These are phyloP conservation scores for Takifugu flavidus DNA, from an alignment of 2,113 vertebrate genomes.

Conservation along the genomic window DNA sequence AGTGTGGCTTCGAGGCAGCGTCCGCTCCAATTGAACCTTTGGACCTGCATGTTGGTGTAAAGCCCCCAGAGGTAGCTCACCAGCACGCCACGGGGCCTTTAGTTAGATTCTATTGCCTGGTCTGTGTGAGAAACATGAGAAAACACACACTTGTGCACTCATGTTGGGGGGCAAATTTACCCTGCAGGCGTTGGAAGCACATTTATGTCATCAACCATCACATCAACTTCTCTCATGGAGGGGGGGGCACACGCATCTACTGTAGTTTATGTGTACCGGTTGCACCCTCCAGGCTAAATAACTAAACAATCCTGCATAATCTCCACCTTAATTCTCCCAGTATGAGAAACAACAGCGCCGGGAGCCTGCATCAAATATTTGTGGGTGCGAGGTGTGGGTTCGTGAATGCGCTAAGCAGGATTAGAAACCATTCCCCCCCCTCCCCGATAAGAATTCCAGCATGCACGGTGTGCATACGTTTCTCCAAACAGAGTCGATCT, in stretches of 20 bases:
- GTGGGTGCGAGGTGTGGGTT: constrained; percentile 50
- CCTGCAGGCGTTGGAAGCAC: constrained; percentile 27
- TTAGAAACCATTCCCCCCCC: constrained; percentile 51
- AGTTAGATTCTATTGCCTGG: too few species aligned
- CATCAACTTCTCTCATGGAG: constrained; percentile 20
- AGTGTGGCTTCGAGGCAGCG: too few species aligned
- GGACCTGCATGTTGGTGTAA: too few species aligned
- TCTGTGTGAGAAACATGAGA: constrained; percentile 33
- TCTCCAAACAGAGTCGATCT: not conserved
- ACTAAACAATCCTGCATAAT: constrained; percentile 47
- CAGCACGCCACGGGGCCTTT: constrained; percentile 22
- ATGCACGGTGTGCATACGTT: constrained; percentile 14
- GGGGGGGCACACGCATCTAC: not conserved
- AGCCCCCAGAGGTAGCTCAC: constrained; percentile 21
- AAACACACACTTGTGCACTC: constrained; percentile 7
- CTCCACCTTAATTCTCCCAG: constrained; percentile 39
- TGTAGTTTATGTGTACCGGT: constrained; percentile 6
- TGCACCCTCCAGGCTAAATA: constrained; percentile 30
- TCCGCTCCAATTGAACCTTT: too few species aligned
- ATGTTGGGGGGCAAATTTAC: constrained; percentile 14
- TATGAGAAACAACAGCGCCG: constrained; percentile 40
- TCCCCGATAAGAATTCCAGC: constrained; percentile 39
- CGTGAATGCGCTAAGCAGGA: constrained; percentile 54
- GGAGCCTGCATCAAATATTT: constrained; percentile 46
- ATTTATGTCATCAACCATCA: constrained; percentile 36